A percentile compares a stretch with the other conserved stretches of the same genome.
These are phyloP conservation scores for Garrulus glandarius DNA, from an alignment of 2,797 vertebrate species.

Conservation along the genomic window DNA sequence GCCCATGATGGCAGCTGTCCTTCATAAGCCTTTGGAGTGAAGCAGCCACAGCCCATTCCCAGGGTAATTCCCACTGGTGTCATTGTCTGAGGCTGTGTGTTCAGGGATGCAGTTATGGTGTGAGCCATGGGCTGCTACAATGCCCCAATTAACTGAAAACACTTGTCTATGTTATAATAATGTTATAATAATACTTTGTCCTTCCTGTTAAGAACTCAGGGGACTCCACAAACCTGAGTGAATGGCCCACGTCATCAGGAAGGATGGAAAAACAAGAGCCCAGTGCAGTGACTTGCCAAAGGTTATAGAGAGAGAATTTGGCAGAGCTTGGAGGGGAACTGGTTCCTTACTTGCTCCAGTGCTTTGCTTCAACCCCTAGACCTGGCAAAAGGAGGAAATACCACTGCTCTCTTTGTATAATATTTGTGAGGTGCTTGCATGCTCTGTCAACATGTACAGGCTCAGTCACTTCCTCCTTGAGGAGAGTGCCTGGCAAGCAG, in stretches of 20 bases:
- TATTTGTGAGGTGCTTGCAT: background rate
- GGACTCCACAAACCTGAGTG: background rate
- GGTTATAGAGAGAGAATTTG: background rate
- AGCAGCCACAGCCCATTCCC: background rate
- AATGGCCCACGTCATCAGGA: background rate
- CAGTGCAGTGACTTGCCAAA: background rate
- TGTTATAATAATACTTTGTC: background rate
- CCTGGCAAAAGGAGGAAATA: constrained; percentile 25
- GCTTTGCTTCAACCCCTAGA: background rate
- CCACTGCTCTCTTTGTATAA: background rate
- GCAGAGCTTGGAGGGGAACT: background rate
- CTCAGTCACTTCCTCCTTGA: background rate
- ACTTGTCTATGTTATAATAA: background rate
- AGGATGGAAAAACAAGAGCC: background rate
- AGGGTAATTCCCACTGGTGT: background rate
- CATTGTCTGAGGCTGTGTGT: background rate
- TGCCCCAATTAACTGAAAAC: background rate
- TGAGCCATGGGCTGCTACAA: background rate
- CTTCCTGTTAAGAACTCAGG: background rate
- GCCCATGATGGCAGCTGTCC: background rate
- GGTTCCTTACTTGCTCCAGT: background rate
- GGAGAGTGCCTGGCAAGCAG: background rate
- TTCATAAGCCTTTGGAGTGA: background rate
- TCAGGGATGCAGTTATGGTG: background rate
- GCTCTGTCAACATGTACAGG: background rate